phyloP scores from a whole-genome alignment of 2,113 vertebrate genomes.

The Tetrax tetrax region DNA sequence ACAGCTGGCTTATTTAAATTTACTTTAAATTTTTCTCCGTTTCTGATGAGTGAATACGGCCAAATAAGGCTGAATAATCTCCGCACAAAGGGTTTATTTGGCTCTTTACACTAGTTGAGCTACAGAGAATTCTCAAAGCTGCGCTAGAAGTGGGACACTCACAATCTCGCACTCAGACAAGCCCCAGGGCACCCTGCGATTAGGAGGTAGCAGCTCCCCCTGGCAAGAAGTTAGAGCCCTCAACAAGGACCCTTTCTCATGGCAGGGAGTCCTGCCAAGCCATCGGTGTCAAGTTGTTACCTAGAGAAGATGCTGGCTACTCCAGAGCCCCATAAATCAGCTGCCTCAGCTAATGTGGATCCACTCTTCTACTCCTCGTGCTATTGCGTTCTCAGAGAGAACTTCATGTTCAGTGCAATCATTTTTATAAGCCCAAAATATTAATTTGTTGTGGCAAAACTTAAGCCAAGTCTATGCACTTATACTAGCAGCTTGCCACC shows the following conservation, averaged over 20 bases:
- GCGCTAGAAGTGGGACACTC: not conserved
- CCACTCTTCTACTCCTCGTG: not conserved
- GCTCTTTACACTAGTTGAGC: not conserved
- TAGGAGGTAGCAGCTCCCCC: not conserved
- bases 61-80: not conserved
- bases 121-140: not conserved
- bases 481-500: not conserved
- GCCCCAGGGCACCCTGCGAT: not conserved
- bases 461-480: not conserved
- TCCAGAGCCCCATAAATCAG: not conserved
- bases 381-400: not conserved
- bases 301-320: fast-evolving
- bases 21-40: not conserved
- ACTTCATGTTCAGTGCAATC: not conserved
- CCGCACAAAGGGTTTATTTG: not conserved
- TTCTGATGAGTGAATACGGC: not conserved
- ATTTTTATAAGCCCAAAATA: not conserved
- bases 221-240: not conserved
- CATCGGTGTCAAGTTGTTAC: fast-evolving
- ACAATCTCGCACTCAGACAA: not conserved
- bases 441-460: not conserved
- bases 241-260: not conserved
- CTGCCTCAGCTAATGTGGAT: not conserved
- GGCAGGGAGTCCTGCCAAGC: not conserved
- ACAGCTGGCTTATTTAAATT: not conserved